These are phyloP conservation scores for Tiliacea aurago DNA, from an alignment of 2,888 invertebrate species.

Conservation along the genomic window DNA sequence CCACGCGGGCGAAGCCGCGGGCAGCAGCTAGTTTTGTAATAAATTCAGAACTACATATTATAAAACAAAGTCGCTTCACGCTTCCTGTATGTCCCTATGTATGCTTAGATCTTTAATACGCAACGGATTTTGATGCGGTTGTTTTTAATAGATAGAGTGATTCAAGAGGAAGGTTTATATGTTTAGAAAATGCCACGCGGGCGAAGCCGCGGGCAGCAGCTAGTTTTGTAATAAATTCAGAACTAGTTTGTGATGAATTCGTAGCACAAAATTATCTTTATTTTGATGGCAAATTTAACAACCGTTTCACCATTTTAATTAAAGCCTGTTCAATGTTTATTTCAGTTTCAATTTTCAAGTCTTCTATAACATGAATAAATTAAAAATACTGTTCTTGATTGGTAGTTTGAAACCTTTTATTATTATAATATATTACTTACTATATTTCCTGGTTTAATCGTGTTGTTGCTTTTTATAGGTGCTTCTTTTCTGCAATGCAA, in stretches of 20 bases:
- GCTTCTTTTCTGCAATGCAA: slow-evolving; percentile 62
- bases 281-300: slow-evolving; percentile 62
- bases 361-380: slow-evolving; percentile 72
- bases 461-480: slow-evolving; percentile 56
- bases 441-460: slow-evolving; percentile 26
- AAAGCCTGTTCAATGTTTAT: slow-evolving; percentile 49
- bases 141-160: too few species aligned
- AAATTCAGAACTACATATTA: too few species aligned
- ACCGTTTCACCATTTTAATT: slow-evolving; percentile 61
- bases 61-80: too few species aligned
- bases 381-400: slow-evolving; percentile 68
- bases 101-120: too few species aligned
- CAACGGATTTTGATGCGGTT: too few species aligned
- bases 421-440: neutral
- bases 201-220: too few species aligned
- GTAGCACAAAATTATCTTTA: slow-evolving; percentile 50
- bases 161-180: too few species aligned
- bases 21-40: too few species aligned
- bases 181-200: too few species aligned
- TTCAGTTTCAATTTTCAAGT: slow-evolving; percentile 48
- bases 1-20: too few species aligned
- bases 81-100: too few species aligned
- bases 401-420: slow-evolving; percentile 63
- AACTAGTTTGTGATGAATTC: slow-evolving; percentile 23
- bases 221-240: slow-evolving; percentile 23